Evolutionary conservation across 2,113 vertebrate species (phyloP).

Genomic region (Baryphthengus martii): DNA sequence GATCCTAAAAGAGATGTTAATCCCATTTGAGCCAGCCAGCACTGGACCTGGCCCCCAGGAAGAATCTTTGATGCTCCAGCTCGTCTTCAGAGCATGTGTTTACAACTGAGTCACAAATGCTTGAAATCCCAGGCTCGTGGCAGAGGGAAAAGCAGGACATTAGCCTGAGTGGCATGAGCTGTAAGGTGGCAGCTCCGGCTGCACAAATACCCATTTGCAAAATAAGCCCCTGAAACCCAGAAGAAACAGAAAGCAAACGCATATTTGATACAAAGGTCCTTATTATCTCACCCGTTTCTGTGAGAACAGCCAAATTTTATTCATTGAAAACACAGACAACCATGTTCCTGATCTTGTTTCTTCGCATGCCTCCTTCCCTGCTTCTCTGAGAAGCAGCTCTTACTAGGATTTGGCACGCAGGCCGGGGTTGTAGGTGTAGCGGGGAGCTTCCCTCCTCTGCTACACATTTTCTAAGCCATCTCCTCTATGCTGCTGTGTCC

Average conservation of each 20-base stretch:
- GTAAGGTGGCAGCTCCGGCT: background rate
- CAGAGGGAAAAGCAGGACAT: background rate
- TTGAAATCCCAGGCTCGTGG: background rate
- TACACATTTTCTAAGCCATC: background rate
- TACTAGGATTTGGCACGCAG: background rate
- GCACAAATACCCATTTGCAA: background rate
- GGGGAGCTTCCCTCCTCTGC: background rate
- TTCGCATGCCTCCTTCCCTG: background rate
- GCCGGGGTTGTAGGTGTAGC: background rate
- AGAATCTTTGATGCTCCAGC: background rate
- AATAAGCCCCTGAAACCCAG: background rate
- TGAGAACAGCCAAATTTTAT: background rate
- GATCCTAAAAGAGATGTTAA: background rate
- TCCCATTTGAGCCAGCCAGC: background rate
- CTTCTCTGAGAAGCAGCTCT: background rate
- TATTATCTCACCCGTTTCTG: background rate
- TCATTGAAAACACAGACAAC: background rate
- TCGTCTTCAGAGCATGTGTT: background rate
- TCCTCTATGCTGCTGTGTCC: background rate
- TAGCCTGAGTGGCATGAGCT: background rate
- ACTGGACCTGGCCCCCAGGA: accelerated
- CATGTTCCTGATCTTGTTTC: background rate
- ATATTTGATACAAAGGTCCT: background rate
- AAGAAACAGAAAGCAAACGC: background rate
- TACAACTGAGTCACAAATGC: background rate